Percentiles rank a stretch among this genome's conserved stretches.
These are phyloP conservation scores for Papilio dardanus DNA, from an alignment of 1,140 invertebrate genomes.

Conservation along the genomic window DNA sequence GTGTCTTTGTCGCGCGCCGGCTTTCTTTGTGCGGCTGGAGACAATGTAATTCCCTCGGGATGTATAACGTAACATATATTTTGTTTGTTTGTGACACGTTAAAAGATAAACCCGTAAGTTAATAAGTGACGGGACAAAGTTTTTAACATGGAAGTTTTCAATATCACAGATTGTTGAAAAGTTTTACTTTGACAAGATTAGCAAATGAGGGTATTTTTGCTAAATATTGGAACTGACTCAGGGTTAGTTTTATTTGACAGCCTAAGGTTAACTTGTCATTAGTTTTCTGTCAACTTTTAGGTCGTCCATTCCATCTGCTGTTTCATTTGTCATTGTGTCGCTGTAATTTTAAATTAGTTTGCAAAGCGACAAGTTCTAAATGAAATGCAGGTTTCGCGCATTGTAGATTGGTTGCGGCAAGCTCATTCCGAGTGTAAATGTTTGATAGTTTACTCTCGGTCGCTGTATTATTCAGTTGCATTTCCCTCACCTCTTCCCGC, in stretches of 20 bases:
- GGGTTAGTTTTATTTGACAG: neutral
- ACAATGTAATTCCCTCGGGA: neutral
- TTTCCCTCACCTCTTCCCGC: neutral
- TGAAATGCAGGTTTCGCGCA: neutral
- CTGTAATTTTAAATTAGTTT: neutral
- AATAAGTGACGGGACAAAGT: too few species aligned
- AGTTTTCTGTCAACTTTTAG: neutral
- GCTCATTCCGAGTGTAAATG: neutral
- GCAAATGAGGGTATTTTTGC: neutral
- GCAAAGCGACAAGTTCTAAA: neutral
- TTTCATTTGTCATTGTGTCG: neutral
- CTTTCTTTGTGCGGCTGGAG: neutral
- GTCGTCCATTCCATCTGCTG: neutral
- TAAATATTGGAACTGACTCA: neutral
- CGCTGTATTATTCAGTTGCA: neutral
- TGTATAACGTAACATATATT: neutral
- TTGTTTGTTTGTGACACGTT: neutral
- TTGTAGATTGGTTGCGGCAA: neutral
- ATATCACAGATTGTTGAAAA: too few species aligned
- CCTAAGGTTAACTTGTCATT: neutral
- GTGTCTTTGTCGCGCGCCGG: neutral
- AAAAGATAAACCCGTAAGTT: neutral
- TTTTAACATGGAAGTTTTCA: too few species aligned
- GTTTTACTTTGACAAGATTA: too few species aligned
- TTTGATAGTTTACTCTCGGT: neutral